Base-by-base conservation (phyloP, 2,888 invertebrate species). In the Dasypolia templi region DNA sequence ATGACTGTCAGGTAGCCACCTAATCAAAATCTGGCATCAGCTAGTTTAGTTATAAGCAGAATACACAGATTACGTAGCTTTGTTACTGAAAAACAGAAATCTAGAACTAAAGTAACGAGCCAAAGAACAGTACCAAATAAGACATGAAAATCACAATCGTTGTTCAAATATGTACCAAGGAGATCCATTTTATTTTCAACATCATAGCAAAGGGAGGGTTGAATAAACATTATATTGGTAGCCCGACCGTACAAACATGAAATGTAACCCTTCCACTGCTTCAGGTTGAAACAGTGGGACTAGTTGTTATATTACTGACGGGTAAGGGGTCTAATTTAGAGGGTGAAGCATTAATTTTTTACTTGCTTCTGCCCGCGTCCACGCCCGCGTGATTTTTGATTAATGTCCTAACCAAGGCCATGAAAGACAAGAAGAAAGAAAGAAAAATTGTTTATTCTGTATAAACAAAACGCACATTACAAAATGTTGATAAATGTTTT, bases 211-310 rank as follows among this genome's bases (percentile, higher is more conserved):
- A 35, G 46, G 42, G 42, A 75, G 72, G 86, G 72, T 83, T 81
- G 72, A 78, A 85, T 78, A 80, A 82, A 86, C 72, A 77, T 82
- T 75, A 86, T 79, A 75, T 79, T 79, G 75, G 82, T 68, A 79
- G 84, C 39, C 39, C 56, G 65, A 63, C 64, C 70, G 75, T 71
- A 73, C 86, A 86, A 83, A 83, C 81, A 86, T 86, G 84, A 86
- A 84, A 84, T 77, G 81, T 79, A 79, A 79, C 86, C 85, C 84
- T 85, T 82, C 78, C 63, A 81, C 63, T 77, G 75, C 68, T 75
- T 80, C 70, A 72, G 64, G 69, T 82, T 86, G 75, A 77, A 86
- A 79, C 79, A 86, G 71, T 79, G 71, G 51, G 2, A 59, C 58
- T 72, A 72, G 79, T 74, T 84, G 71, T 81, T 81, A 81, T 77